Evolutionary conservation across 2,113 vertebrate species (phyloP), one percentile per base, ranked within the genome.

Genomic region (Triplophysa rosa): DNA sequence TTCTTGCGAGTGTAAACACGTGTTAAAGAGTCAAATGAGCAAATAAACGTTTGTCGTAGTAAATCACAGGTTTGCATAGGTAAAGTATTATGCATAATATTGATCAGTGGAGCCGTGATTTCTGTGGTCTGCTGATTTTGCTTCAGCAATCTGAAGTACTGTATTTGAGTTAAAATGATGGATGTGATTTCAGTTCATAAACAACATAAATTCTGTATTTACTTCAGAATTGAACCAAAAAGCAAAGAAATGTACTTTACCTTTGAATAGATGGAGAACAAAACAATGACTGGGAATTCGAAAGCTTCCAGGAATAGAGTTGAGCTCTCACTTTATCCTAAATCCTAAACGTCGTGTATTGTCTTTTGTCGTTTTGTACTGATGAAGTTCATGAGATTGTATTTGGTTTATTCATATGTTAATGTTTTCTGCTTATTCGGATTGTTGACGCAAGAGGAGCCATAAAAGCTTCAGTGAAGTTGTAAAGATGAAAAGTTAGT

Each of bases 211-310:
- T 71, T 16, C 1, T 72, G 19, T 37, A 14, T 72, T 40, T 72
- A 40, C 1, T 42, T 0, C 7, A 73, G 5, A 6, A 24, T 73
- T 0, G 23, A 45, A 12, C 45, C 7, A n/a, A 52, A 62, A 37
- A 47, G 14, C 29, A 45, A 19, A 65, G 9, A 47, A n/a, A 21
- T 33, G 52, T 63, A 17, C 56, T 62, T 83, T 83, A 83, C 82
- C 82, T 83, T 79, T 67, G 56, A 72, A 23, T 45, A 63, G 59
- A 63, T n/a, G 61, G 37, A 52, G 47, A 7, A 29, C 37, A 40
- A 73, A 62, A 49, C 16, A 23, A 8, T 49, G 49, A 74, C 29
- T 58, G 29, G 63, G 37, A 79, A 12, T 19, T 33, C 7, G 33
- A 71, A 49, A 2, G 11, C 26, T 77, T 65, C 26, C 33, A 73